A percentile compares a stretch with the other conserved stretches of the same genome.
Conservation (phyloP, 2,888 invertebrate species). For the Griposia aprilina region DNA sequence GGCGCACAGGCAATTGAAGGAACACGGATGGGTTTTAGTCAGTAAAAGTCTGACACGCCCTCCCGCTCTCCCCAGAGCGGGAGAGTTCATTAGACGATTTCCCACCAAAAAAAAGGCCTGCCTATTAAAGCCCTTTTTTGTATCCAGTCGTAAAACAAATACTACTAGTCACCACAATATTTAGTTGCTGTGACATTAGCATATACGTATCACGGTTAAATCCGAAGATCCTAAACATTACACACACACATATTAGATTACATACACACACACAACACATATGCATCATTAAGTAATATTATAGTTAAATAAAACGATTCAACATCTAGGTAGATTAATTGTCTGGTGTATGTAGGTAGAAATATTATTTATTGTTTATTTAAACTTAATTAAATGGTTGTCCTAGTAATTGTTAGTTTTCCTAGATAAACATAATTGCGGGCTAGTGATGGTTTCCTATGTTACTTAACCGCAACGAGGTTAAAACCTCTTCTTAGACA, state of each 20-base stretch:
- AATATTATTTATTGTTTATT: conserved; percentile 2
- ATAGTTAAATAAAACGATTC: not conserved
- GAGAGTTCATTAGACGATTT: too few relatives aligned
- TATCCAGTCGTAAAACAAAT: not conserved
- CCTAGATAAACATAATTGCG: not conserved
- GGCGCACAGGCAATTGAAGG: too few relatives aligned
- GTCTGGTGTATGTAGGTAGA: not conserved
- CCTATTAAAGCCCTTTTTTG: not conserved
- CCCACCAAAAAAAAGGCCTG: too few relatives aligned
- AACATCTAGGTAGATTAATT: too few relatives aligned
- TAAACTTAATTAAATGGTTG: conserved; percentile 7
- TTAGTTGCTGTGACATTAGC: not conserved
- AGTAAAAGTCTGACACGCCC: too few relatives aligned
- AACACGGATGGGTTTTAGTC: too few relatives aligned
- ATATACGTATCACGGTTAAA: not conserved
- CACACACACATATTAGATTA: not conserved
- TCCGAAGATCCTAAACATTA: not conserved
- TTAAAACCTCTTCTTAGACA: not conserved
- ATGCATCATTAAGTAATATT: not conserved
- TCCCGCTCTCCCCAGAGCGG: too few relatives aligned
- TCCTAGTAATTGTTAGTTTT: conserved; percentile 11
- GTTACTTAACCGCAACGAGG: not conserved
- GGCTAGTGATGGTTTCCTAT: not conserved
- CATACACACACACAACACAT: too few relatives aligned
- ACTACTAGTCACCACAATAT: not conserved